Conservation (phyloP, 2,113 vertebrate species). For the Nyctereutes procyonoides region DNA sequence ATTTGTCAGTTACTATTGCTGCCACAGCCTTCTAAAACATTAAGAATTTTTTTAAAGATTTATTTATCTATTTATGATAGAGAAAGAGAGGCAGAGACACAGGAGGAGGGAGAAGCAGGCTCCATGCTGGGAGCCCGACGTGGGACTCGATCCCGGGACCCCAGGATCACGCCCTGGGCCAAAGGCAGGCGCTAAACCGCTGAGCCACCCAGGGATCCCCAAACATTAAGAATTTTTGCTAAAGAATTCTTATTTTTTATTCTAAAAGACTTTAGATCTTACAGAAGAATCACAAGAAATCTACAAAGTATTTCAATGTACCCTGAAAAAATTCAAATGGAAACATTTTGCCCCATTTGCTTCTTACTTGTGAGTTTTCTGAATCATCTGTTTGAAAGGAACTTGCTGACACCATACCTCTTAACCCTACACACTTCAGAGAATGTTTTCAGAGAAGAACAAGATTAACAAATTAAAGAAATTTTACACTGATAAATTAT, state of each 20-base stretch:
- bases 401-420: background rate
- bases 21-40: constrained; percentile 29
- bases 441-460: background rate
- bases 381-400: background rate
- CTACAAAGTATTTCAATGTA: background rate
- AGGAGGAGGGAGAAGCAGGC: too few species aligned
- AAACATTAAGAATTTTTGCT: constrained; percentile 61
- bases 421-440: background rate
- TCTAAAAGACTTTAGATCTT: background rate
- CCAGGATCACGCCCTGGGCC: too few species aligned
- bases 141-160: too few species aligned
- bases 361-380: background rate
- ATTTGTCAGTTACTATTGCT: background rate
- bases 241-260: constrained; percentile 56
- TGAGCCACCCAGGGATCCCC: too few species aligned
- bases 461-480: background rate
- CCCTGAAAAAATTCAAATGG: background rate
- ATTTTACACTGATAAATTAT: background rate
- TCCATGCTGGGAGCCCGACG: too few species aligned
- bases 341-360: background rate
- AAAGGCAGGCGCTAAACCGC: too few species aligned
- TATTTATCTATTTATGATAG: too few species aligned
- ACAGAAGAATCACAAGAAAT: background rate
- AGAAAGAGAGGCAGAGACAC: too few species aligned
- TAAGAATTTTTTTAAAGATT: constrained; percentile 70